phyloP scores from a whole-genome alignment of 1,140 invertebrate species.

The Paraescarpia echinospica region DNA sequence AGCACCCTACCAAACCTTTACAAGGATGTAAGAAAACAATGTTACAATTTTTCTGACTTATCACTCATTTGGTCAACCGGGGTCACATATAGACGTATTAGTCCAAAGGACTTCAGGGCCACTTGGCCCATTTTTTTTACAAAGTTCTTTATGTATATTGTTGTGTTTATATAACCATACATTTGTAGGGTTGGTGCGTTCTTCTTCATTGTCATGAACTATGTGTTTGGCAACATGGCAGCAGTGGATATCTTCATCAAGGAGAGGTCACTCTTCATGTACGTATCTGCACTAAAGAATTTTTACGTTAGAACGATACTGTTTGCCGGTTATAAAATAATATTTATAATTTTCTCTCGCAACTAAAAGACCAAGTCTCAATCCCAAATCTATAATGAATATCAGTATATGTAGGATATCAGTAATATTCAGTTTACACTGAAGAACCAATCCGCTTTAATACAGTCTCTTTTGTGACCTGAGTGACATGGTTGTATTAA shows the following conservation, averaged over 20 bases:
- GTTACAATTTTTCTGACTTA: too few species aligned
- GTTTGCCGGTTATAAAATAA: not conserved
- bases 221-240: conserved; percentile 33
- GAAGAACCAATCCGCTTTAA: too few species aligned
- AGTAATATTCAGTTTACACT: too few species aligned
- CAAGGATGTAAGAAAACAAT: too few species aligned
- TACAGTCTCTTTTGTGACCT: too few species aligned
- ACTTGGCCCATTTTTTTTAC: not conserved
- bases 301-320: not conserved
- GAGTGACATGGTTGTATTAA: too few species aligned
- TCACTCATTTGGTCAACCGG: too few species aligned
- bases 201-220: conserved; percentile 37
- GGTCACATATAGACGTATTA: too few species aligned
- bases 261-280: conserved; percentile 33
- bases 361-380: not conserved
- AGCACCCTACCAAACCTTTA: too few species aligned
- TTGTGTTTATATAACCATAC: not conserved
- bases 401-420: too few species aligned
- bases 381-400: not conserved
- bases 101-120: too few species aligned
- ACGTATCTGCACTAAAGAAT: conserved; percentile 2
- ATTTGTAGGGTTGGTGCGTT: conserved; percentile 31
- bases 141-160: not conserved
- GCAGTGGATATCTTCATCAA: conserved; percentile 33
- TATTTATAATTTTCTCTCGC: not conserved